These are phyloP conservation scores for Columba guinea DNA, from an alignment of 2,797 vertebrate species.

Conservation along the genomic window DNA sequence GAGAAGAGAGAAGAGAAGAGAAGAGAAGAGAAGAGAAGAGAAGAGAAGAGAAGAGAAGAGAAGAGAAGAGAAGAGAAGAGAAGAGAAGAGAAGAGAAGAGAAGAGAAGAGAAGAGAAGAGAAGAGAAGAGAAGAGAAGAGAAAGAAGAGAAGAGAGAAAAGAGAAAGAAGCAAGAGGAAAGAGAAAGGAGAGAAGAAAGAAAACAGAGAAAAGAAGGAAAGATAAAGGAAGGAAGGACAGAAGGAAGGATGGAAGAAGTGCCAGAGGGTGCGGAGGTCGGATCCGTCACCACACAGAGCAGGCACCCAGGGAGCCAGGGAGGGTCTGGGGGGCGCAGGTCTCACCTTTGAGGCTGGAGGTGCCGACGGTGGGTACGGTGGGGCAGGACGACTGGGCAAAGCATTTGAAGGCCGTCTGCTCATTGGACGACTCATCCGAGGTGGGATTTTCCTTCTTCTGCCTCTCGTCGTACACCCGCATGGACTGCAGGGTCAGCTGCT, in stretches of 20 bases:
- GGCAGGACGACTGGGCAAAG: conserved; percentile 90
- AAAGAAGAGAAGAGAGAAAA: too few species aligned
- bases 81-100: too few species aligned
- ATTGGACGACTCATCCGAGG: conserved; percentile 94
- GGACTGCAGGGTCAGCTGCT: conserved; percentile 96
- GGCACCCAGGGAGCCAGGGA: not conserved
- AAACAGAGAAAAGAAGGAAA: too few species aligned
- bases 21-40: too few species aligned
- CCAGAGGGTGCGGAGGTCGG: not conserved
- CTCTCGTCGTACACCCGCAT: conserved; percentile 95
- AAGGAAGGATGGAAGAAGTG: not conserved
- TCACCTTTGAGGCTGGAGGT: conserved; percentile 94
- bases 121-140: too few species aligned
- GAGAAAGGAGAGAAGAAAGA: not conserved
- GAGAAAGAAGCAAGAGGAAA: too few species aligned
- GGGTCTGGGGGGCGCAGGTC: not conserved
- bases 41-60: too few species aligned
- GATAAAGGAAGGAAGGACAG: not conserved
- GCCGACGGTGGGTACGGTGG: conserved; percentile 87
- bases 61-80: too few species aligned
- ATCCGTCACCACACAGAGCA: not conserved
- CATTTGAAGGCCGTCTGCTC: conserved; percentile 92
- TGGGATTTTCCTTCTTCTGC: conserved; percentile 92
- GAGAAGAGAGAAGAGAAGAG: not conserved
- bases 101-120: too few species aligned